Evolutionary conservation across 2,888 invertebrate species (phyloP).

Genomic region (Dermolepida albohirtum): DNA sequence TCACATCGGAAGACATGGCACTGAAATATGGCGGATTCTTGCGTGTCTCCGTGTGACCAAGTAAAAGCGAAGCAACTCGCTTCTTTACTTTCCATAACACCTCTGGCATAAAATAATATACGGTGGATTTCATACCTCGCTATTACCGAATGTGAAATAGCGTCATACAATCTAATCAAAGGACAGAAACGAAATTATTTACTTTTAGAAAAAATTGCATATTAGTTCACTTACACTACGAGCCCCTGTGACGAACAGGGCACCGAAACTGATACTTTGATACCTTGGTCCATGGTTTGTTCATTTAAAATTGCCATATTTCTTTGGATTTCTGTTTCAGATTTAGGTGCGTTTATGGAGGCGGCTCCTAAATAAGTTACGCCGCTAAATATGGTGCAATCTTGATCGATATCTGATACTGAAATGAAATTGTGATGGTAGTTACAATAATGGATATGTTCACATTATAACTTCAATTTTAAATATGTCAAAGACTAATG

Average conservation of each 20-base stretch:
- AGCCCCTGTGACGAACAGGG: slow-evolving; percentile 93
- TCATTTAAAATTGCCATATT: slow-evolving; percentile 94
- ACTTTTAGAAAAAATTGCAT: slow-evolving; percentile 16
- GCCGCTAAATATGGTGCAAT: slow-evolving; percentile 91
- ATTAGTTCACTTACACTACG: slow-evolving; percentile 82
- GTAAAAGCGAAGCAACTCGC: slow-evolving; percentile 98
- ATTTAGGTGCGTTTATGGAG: slow-evolving; percentile 91
- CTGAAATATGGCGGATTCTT: slow-evolving; percentile 90
- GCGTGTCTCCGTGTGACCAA: slow-evolving; percentile 92
- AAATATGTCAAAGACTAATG: too few relatives aligned
- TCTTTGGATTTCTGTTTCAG: slow-evolving; percentile 90
- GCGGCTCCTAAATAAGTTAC: slow-evolving; percentile 94
- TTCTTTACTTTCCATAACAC: slow-evolving; percentile 83
- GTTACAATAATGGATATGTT: too few relatives aligned
- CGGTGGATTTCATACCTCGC: slow-evolving; percentile 91
- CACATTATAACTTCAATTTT: too few relatives aligned
- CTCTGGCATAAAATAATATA: slow-evolving; percentile 95
- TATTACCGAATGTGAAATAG: slow-evolving; percentile 83
- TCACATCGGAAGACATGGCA: slow-evolving; percentile 98
- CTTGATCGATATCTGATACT: slow-evolving; percentile 87
- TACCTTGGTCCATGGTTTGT: slow-evolving; percentile 76
- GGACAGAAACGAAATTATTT: background rate
- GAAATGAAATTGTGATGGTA: slow-evolving; percentile 45
- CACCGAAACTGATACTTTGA: slow-evolving; percentile 92
- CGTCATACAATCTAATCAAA: slow-evolving; percentile 81